Conservation (phyloP, 2,888 invertebrate species). For the Allacma fusca region DNA sequence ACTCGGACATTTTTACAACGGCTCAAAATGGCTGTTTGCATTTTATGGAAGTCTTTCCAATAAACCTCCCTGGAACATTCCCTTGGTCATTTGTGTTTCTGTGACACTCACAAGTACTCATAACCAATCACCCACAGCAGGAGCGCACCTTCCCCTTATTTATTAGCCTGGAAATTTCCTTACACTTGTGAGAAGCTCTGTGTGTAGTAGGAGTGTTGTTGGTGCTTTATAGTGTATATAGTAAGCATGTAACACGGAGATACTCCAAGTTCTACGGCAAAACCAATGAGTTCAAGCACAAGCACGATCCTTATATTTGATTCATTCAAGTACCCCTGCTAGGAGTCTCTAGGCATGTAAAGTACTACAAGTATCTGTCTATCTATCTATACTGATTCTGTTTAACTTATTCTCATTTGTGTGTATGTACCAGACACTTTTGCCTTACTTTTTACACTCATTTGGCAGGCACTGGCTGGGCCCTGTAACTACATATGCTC, state of each 20-base stretch:
- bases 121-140: slow-evolving; percentile 44
- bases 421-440: not conserved
- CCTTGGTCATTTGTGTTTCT: slow-evolving; percentile 40
- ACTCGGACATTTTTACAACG: slow-evolving; percentile 45
- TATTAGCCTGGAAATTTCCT: slow-evolving; percentile 34
- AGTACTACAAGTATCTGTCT: too few relatives aligned
- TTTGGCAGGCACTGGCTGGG: not conserved
- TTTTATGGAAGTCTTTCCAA: slow-evolving; percentile 40
- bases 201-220: not conserved
- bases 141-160: slow-evolving; percentile 45
- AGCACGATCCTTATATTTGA: not conserved
- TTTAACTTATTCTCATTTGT: not conserved
- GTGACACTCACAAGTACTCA: slow-evolving; percentile 41
- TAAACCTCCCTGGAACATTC: slow-evolving; percentile 34
- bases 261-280: not conserved
- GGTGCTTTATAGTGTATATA: not conserved
- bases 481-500: too few relatives aligned
- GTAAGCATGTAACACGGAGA: not conserved
- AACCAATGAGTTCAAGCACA: too few relatives aligned
- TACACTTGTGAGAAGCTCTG: slow-evolving; percentile 2
- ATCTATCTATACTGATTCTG: too few relatives aligned
- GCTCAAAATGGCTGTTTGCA: slow-evolving; percentile 38
- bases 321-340: slow-evolving; percentile 36
- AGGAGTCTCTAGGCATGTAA: not conserved
- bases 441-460: not conserved